Evolutionary conservation across 2,888 invertebrate species (phyloP), one percentile per base, ranked within the genome.

Genomic region (Tenthredo notha): DNA sequence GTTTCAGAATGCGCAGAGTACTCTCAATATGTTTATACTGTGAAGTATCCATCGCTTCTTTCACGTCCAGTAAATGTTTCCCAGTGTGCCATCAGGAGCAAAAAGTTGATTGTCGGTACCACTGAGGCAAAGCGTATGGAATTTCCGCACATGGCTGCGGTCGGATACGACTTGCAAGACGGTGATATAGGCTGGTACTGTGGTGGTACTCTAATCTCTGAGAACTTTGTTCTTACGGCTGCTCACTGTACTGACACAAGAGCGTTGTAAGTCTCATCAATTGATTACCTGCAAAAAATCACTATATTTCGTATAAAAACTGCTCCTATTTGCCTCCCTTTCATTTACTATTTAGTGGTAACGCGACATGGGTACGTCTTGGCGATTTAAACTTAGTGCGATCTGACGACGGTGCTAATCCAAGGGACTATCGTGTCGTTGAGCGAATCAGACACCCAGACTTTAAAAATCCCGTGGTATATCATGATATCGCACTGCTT

Each of bases 191-290:
- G 3, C 15, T 50, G 77, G 77, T 18, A n/a, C n/a, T 77, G 50
- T 40, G 54, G 77, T 33, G 54, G 77, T 50, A 29, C 54, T 77
- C 29, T 54, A 9, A 95, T 97, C 84, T 95, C 96, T 84, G 90
- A 95, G 1, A 93, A 93, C 10, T 96, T 95, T 91, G 95, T 97
- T 47, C 90, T 97, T 4, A 96, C 96, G 0, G 96, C 96, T 0
- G 96, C 96, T 0, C 97, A 97, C 91, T 97, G 97, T 88, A 90
- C 87, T 43, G 82, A 54, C 40, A 72, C 85, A 12, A 2, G 15
- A 12, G 74, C 84, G 4, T 86, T 85, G 88, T 87, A 86, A 75
- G 83, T 74, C 15, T 70, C 5, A n/a, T 70, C 15, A 18, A 70
- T n/a, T 70, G 3, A 18, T 37, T 37, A 1, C 9, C 18, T 25